Evolutionary conservation across 2,113 vertebrate species (phyloP), one percentile per base, ranked within the genome.

Genomic region (Poeciliopsis retropinna): DNA sequence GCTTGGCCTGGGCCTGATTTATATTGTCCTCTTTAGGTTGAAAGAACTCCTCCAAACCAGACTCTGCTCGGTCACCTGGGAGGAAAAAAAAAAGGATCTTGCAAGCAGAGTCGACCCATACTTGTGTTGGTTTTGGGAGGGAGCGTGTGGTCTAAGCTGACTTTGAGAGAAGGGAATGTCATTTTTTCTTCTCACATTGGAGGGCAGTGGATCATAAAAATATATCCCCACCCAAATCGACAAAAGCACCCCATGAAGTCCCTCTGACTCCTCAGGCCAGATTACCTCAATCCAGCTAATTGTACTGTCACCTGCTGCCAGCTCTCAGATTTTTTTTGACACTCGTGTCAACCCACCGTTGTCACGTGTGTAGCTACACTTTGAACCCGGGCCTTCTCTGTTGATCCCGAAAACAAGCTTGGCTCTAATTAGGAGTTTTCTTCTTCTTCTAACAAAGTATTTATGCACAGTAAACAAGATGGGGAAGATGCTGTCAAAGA

Each of bases 401-500:
- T 61, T 68, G 68, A 31, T 47, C 61, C 11, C 60, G n/a, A 64
- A 63, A 73, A 69, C 39, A 51, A 19, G 11, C 70, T 70, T 61
- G 61, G 51, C 67, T 76, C 75, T 76, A 54, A 30, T 28, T 27
- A 74, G 84, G 81, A 37, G 79, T 29, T 80, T 15, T 71, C 30
- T 34, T 62, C 30, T 72, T 44, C 30, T 72, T 44, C 54, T 22
- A 73, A 66, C 63, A 61, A 86, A 92, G 89, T 91, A 91, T 93
- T 92, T 94, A 94, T 94, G 94, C 89, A 88, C 90, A 91, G 65
- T 73, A 91, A 85, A 89, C 95, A 96, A 92, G 85, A 99, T 99
- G 97, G 98, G 98, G 92, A 99, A 99, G 93, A 94, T 98, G 95
- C 94, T 99, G 54, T 98, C 98, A 80, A 99, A 98, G 94, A 98